Conservation (phyloP, 1,140 invertebrate species). For the Hyposmocoma kahamanoa region DNA sequence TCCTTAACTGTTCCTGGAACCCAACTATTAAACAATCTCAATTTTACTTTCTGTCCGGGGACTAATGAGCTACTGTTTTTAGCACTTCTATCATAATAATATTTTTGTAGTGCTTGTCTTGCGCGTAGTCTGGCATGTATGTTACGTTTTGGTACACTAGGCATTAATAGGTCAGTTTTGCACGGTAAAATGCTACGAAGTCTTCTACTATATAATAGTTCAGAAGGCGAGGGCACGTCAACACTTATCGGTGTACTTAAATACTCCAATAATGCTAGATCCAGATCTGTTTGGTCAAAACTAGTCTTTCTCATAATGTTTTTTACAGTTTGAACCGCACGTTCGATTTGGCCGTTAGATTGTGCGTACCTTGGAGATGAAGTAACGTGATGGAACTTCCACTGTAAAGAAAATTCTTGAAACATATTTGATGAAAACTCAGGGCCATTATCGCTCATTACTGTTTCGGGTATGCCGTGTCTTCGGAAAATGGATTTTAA, state of each 20-base stretch:
- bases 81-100: too few relatives aligned
- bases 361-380: not conserved
- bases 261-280: not conserved
- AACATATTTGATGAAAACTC: not conserved
- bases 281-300: not conserved
- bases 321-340: not conserved
- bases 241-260: not conserved
- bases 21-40: not conserved
- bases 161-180: not conserved
- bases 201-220: not conserved
- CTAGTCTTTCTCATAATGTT: not conserved
- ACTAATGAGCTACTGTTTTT: too few relatives aligned
- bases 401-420: not conserved
- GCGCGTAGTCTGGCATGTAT: too few relatives aligned
- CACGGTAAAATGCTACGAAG: not conserved
- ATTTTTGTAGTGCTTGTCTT: too few relatives aligned
- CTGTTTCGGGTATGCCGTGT: not conserved
- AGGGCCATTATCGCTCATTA: not conserved
- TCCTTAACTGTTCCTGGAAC: not conserved
- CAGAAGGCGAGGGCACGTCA: not conserved
- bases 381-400: not conserved
- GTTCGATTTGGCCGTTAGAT: not conserved
- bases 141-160: conserved; percentile 5
- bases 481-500: conserved; percentile 1
- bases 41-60: too few relatives aligned